Base-by-base conservation (phyloP, 1,140 invertebrate genomes). In the Drosophila ogumai region DNA sequence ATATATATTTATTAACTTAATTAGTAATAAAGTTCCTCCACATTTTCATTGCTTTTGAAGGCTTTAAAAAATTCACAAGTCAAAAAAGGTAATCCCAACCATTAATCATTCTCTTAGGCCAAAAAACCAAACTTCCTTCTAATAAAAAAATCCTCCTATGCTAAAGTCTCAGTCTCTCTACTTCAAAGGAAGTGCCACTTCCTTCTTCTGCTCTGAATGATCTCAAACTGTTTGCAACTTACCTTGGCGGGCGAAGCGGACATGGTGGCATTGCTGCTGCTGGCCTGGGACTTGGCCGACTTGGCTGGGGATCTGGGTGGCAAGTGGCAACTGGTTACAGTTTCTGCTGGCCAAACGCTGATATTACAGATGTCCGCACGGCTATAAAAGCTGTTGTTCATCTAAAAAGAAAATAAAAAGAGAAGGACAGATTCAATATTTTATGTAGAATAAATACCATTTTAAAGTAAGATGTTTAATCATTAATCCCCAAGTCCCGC, bases 281-380 rank as follows among this genome's bases (percentile, higher is more conserved):
- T 90, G 25, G 77, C 85, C 41, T 76, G 90, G 7, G 90, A 90
- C 41, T 86, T 91, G 44, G 57, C 58, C 32, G 84, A 87, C 25
- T 86, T 88, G 43, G 90, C 90, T 31, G 90, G 82, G 3, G 90
- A 90, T 22, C 90, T 74, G 19, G 90, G 90, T 2, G 90, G 90
- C 77, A 91, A 72, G 52, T 81, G 82, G 76, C 82, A 46, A 67
- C 54, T 79, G 25, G 56, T 64, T 49, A 63, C 58, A 46, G 54
- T 44, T 65, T 90, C 75, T 43, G 49, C 63, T 43, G 79, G 66
- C 69, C 73, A 82, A 25, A 90, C 85, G 66, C 69, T 86, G 41
- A 86, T 86, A 46, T 91, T 91, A 74, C 85, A 91, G 19, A 82
- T 82, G 49, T 91, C 90, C 38, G 85, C 90, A 40, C 90, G 90